These are phyloP conservation scores for Protomyctophum bolini DNA, from an alignment of 2,113 vertebrate genomes.

Conservation along the genomic window DNA sequence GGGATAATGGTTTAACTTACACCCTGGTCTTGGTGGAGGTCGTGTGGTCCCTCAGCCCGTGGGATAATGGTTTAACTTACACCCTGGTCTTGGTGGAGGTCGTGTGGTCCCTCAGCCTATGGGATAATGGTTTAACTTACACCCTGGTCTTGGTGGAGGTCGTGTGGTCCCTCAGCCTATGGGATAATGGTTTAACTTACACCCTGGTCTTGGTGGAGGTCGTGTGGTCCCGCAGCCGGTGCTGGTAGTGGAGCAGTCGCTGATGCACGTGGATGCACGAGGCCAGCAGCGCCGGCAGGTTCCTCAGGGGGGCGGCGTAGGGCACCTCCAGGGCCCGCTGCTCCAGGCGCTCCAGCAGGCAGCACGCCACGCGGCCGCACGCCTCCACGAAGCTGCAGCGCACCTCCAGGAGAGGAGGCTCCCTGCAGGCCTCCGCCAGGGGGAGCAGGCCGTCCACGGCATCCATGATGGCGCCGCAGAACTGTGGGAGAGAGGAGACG, in stretches of 20 bases:
- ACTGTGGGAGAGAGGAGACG: constrained; percentile 74
- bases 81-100: too few relatives aligned
- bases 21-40: too few relatives aligned
- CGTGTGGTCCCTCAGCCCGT: too few relatives aligned
- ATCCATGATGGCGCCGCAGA: constrained; percentile 88
- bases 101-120: too few relatives aligned
- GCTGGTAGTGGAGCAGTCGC: constrained; percentile 80
- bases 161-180: not conserved
- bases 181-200: constrained; percentile 74
- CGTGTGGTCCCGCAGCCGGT: constrained; percentile 79
- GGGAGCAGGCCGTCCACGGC: constrained; percentile 90
- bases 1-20: too few relatives aligned
- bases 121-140: too few relatives aligned
- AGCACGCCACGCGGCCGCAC: constrained; percentile 83
- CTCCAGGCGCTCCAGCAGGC: constrained; percentile 83
- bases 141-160: too few relatives aligned
- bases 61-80: too few relatives aligned
- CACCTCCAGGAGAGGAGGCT: constrained; percentile 86
- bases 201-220: constrained; percentile 66
- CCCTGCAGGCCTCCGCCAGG: constrained; percentile 87
- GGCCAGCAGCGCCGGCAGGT: constrained; percentile 81
- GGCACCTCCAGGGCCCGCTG: constrained; percentile 85
- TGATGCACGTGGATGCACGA: constrained; percentile 82
- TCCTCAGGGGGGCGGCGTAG: constrained; percentile 81
- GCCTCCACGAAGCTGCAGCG: constrained; percentile 87